Evolutionary conservation across 2,888 invertebrate species (phyloP), one percentile per base, ranked within the genome.

Genomic region (Branchellion lobata): DNA sequence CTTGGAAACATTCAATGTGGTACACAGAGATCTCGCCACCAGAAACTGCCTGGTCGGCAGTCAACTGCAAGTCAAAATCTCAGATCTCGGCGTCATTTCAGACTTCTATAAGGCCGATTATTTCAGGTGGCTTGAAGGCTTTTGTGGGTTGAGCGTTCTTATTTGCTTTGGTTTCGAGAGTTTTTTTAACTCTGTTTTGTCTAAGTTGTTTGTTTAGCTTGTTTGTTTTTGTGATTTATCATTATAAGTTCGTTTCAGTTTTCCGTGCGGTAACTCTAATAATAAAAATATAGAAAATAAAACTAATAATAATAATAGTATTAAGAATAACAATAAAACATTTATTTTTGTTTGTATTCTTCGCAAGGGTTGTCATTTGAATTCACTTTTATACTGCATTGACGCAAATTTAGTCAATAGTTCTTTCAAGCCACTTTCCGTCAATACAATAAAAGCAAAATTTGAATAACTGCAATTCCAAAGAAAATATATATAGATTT

Each of bases 21-120:
- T 95, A 74, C 95, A 95, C 87, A 90, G 95, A 72, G 94, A 95
- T 88, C 89, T 95, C 84, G 94, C 94, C 76, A 92, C 94, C 57
- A 89, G 95, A 86, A 95, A 95, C 88, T 93, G 93, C 86, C 89
- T 95, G 81, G 92, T 95, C 80, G 94, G 94, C 82, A 92, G 92
- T 85, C 91, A 91, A 82, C 93, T 92, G 87, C 91, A 92, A 65
- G 86, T 87, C 76, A 87, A 87, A 84, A 87, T 87, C 80, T 86
- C 87, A 2, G 87, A 87, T 83, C 87, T 87, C 82, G 87, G 87
- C 75, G 87, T 87, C 86, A 86, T 86, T 82, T 84, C 87, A 27
- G 85, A 85, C 79, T 83, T 86, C 61, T 87, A 87, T 84, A 86
- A 85, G 77, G 88, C 90, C 81, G 94, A 95, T 87, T 95, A 95